phyloP scores from a whole-genome alignment of 53 echinoderm and acorn worm species.

The Hippasteria phrygiana region DNA sequence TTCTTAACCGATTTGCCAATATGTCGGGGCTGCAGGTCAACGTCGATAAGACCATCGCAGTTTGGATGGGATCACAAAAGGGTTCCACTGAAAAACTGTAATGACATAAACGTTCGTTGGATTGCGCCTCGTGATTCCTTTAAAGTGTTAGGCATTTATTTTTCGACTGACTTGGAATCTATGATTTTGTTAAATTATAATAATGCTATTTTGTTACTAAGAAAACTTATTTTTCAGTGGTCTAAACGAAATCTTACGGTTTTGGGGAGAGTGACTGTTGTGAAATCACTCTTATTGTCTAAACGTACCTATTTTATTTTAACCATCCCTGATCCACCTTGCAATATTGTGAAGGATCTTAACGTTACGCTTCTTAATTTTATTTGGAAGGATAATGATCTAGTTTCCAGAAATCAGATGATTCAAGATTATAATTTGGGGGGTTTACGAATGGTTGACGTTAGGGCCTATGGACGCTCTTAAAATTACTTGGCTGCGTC shows the following conservation, averaged over 20 bases:
- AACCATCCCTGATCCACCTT: no score
- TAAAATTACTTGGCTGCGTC: constrained; percentile 14
- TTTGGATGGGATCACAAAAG: constrained; percentile 50
- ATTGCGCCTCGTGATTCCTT: background rate
- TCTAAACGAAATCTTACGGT: background rate
- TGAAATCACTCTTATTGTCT: background rate
- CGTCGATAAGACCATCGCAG: constrained; percentile 21
- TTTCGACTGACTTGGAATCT: constrained; percentile 6
- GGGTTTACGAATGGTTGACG: background rate
- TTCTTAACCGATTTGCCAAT: constrained; percentile 13
- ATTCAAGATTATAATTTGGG: constrained; percentile 10
- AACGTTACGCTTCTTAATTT: background rate
- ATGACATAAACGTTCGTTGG: constrained; percentile 25
- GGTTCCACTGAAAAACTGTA: constrained; percentile 9
- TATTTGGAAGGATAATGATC: constrained; percentile 26
- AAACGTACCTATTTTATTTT: constrained; percentile 4
- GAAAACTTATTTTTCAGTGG: background rate
- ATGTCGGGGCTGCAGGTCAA: constrained; percentile 54
- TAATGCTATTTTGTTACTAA: background rate
- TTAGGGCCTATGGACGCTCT: background rate
- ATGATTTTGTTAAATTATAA: background rate
- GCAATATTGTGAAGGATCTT: background rate
- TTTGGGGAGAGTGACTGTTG: constrained; percentile 29
- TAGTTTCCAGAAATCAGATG: constrained; percentile 11
- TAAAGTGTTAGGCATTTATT: constrained; percentile 1